Percentiles rank a stretch among this genome's conserved stretches.
Conservation (phyloP, 2,888 invertebrate genomes). For the Eupeodes latifasciatus region DNA sequence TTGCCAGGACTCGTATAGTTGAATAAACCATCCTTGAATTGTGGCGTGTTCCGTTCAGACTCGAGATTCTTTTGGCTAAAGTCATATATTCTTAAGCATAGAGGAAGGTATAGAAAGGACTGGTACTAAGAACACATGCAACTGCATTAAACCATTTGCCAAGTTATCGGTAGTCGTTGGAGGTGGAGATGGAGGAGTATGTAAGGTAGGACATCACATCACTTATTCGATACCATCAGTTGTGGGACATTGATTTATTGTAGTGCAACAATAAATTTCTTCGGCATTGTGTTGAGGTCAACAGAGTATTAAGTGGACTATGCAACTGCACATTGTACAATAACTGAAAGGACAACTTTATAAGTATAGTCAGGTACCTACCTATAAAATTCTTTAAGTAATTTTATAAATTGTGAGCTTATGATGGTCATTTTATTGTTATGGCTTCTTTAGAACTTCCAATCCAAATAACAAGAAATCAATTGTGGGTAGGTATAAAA, state of each 20-base stretch:
- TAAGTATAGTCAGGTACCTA: too few relatives aligned
- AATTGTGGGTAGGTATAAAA: neutral
- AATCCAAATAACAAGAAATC: neutral
- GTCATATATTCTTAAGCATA: neutral
- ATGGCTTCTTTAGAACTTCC: neutral
- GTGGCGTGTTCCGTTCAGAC: slow-evolving; percentile 26
- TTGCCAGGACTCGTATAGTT: slow-evolving; percentile 32
- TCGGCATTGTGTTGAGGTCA: slow-evolving; percentile 51
- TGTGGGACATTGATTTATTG: slow-evolving; percentile 61
- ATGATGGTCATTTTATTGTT: neutral
- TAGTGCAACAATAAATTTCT: slow-evolving; percentile 63
- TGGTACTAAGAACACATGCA: slow-evolving; percentile 34
- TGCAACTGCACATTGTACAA: neutral
- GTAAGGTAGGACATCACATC: neutral
- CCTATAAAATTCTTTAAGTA: slow-evolving; percentile 42
- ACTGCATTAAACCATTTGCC: slow-evolving; percentile 46
- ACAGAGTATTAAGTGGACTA: slow-evolving; percentile 3
- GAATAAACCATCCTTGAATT: slow-evolving; percentile 33
- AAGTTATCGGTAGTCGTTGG: neutral
- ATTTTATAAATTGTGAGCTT: slow-evolving; percentile 54
- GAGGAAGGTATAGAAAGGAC: neutral
- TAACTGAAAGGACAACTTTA: neutral
- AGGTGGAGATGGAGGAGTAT: neutral
- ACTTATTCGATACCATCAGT: slow-evolving; percentile 46
- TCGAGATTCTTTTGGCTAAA: slow-evolving; percentile 36